Evolutionary conservation across 1,140 invertebrate species (phyloP).

Genomic region (Gonatopus flavifemur): DNA sequence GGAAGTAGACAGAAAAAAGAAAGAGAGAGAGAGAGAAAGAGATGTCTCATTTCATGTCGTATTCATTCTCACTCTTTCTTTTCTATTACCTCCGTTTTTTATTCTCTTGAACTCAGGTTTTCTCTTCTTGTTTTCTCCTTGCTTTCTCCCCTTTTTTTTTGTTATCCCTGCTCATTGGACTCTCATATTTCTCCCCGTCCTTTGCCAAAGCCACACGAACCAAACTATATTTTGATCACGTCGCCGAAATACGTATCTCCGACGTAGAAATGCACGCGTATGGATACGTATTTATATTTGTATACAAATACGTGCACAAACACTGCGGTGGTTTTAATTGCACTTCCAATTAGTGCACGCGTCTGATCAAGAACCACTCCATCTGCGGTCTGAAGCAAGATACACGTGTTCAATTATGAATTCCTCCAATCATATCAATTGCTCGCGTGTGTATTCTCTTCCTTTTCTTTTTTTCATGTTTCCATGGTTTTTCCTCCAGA

Average conservation of each 20-base stretch:
- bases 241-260: too few relatives aligned
- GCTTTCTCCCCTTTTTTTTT: too few relatives aligned
- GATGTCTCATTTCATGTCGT: too few relatives aligned
- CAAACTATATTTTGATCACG: too few relatives aligned
- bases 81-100: conserved; percentile 20
- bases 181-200: too few relatives aligned
- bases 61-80: conserved; percentile 18
- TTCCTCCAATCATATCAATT: conserved; percentile 5
- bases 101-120: too few relatives aligned
- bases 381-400: conserved; percentile 21
- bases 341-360: conserved; percentile 52
- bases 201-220: too few relatives aligned
- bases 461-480: neutral
- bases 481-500: neutral
- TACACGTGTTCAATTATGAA: conserved; percentile 57
- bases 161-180: too few relatives aligned
- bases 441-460: neutral
- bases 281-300: neutral
- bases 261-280: too few relatives aligned
- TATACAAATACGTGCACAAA: conserved; percentile 2
- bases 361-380: conserved; percentile 44
- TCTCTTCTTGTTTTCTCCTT: too few relatives aligned
- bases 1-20: too few relatives aligned
- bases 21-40: too few relatives aligned
- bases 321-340: conserved; percentile 49